Conservation (phyloP, 1,140 invertebrate species). For the Phocides pigmalion region DNA sequence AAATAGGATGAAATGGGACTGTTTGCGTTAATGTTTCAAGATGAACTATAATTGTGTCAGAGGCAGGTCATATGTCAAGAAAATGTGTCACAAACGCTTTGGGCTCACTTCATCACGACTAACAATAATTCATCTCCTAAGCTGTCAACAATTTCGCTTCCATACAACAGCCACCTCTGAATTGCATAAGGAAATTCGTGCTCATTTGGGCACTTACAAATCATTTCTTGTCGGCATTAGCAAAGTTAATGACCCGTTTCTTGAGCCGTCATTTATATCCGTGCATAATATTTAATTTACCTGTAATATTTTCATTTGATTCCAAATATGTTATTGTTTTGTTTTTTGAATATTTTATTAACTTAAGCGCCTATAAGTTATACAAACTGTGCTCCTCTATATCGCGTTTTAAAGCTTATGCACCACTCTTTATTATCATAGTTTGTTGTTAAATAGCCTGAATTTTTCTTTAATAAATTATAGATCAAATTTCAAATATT, state of each 20-base stretch:
- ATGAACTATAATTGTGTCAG: conserved; percentile 37
- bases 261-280: neutral
- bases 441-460: too few species aligned
- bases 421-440: too few species aligned
- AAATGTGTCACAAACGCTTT: conserved; percentile 37
- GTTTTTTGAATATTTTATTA: too few species aligned
- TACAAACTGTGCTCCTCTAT: too few species aligned
- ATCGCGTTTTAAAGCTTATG: too few species aligned
- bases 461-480: too few species aligned
- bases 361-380: too few species aligned
- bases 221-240: conserved; percentile 27
- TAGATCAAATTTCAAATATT: too few species aligned
- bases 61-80: conserved; percentile 28
- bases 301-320: too few species aligned
- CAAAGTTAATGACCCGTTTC: conserved; percentile 1
- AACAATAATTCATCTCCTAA: conserved; percentile 48
- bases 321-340: too few species aligned
- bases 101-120: conserved; percentile 39
- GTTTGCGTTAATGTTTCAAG: conserved; percentile 5
- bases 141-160: conserved; percentile 42
- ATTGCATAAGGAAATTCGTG: conserved; percentile 30
- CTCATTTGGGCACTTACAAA: conserved; percentile 24
- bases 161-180: conserved; percentile 25
- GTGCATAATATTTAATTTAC: too few species aligned
- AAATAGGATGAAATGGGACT: neutral